Conservation (phyloP, 2,888 invertebrate species). For the Epinotia demarniana region DNA sequence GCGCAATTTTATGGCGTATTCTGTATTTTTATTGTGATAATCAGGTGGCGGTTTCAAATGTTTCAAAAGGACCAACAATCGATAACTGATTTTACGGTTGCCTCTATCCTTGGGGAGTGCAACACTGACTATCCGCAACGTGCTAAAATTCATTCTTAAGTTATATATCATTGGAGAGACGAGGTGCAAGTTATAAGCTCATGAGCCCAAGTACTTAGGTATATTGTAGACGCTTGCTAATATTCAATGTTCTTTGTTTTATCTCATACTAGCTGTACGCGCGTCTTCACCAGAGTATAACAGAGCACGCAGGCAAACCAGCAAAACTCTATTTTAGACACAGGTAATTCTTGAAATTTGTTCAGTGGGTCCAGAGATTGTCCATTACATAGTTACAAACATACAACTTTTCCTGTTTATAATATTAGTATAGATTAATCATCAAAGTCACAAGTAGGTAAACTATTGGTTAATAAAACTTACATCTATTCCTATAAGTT, state of each 20-base stretch:
- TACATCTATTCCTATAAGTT: too few species aligned
- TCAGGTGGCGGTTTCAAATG: conserved; percentile 8
- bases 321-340: too few species aligned
- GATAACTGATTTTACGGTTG: conserved; percentile 23
- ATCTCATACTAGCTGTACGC: neutral
- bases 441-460: too few species aligned
- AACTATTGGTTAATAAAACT: too few species aligned
- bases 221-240: neutral
- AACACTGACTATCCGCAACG: conserved; percentile 58
- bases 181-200: conserved; percentile 44
- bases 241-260: neutral
- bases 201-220: too few species aligned
- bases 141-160: conserved; percentile 62
- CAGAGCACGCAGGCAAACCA: too few species aligned
- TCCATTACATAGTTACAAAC: too few species aligned
- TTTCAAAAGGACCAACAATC: neutral
- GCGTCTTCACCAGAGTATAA: too few species aligned
- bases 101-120: conserved; percentile 22
- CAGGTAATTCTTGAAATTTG: too few species aligned
- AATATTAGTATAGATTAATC: too few species aligned
- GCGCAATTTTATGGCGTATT: neutral
- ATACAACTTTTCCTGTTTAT: too few species aligned
- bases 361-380: too few species aligned
- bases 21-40: neutral
- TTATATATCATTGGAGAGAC: conserved; percentile 57